Evolutionary conservation across 2,888 invertebrate genomes (phyloP).

Genomic region (Stegophylla sp.): DNA sequence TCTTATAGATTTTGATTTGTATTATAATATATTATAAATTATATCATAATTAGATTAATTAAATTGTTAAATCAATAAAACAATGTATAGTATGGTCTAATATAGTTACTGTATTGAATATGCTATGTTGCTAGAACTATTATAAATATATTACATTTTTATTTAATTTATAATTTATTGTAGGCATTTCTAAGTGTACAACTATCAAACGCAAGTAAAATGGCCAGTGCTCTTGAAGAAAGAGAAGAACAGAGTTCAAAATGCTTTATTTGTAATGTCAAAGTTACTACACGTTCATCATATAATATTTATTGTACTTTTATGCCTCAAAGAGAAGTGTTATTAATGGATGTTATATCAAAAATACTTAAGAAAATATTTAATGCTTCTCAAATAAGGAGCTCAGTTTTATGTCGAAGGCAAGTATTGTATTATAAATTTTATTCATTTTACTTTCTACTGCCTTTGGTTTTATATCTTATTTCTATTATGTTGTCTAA

Average conservation of each 20-base stretch:
- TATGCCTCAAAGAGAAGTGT: conserved; percentile 49
- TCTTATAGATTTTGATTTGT: no score
- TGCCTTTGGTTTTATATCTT: neutral
- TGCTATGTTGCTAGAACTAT: neutral
- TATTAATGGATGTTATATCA: conserved; percentile 47
- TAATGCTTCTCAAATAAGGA: conserved; percentile 42
- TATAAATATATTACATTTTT: neutral
- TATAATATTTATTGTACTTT: conserved; percentile 52
- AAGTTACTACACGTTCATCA: conserved; percentile 49
- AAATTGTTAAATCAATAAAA: no score
- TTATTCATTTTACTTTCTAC: neutral
- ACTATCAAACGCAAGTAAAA: neutral
- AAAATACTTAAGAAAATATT: conserved; percentile 50
- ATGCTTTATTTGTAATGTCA: conserved; percentile 52
- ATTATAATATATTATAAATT: no score
- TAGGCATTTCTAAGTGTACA: neutral
- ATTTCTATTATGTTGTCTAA: neutral
- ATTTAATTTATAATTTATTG: neutral
- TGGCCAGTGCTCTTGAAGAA: conserved; percentile 53
- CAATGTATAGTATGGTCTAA: no score
- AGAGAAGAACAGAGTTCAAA: conserved; percentile 53
- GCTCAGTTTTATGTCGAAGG: conserved; percentile 53
- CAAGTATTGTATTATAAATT: conserved; percentile 3
- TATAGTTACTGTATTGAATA: neutral
- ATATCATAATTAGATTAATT: no score